Evolutionary conservation across 2,888 invertebrate species (phyloP), one percentile per base, ranked within the genome.

Genomic region (Pomacea canaliculata): DNA sequence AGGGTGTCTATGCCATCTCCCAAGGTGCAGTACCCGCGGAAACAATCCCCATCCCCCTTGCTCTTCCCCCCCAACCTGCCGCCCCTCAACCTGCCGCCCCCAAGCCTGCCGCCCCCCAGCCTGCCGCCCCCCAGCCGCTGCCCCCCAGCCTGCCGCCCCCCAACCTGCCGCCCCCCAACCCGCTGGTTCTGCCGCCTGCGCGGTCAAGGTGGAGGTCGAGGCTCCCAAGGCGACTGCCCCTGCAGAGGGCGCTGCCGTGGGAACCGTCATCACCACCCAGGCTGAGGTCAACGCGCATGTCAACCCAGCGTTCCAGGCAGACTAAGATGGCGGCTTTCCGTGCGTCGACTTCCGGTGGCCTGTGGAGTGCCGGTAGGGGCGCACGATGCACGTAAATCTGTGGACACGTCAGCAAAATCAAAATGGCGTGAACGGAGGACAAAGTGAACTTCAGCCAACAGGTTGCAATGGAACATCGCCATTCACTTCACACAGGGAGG

Each of bases 301-400:
- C 71, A 80, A 80, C 72, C 68, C 76, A 59, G 80, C 78, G 46
- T 80, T 70, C 65, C 78, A 78, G 68, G 67, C 65, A 49, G 78
- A 78, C 51, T 78, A 75, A 71, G 48, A 51, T 71, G 66, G 70
- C 51, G 8, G 12, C 12, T 4, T 23, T 13, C 12, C 12, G 51
- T 56, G 12, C 2, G 51, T 16, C 16, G 4, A 56, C 12, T 56
- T 10, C 16, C 51, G 51, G 10, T 56, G 7, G 16, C 51, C 51
- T 1, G 16, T 4, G 8, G 51, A 56, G 51, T 56, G 1, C 12
- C 51, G 51, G 10, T 2, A 56, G 16, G 1, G 8, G 16, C 37
- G 4, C 51, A 56, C 4, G 16, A 16, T 56, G 51, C 16, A 1
- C 51, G 16, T 4, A 16, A 8, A 16, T 8, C 51, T 13, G 51